Base-by-base conservation (phyloP, 2,797 vertebrate genomes). In the Enteromius paludinosus region DNA sequence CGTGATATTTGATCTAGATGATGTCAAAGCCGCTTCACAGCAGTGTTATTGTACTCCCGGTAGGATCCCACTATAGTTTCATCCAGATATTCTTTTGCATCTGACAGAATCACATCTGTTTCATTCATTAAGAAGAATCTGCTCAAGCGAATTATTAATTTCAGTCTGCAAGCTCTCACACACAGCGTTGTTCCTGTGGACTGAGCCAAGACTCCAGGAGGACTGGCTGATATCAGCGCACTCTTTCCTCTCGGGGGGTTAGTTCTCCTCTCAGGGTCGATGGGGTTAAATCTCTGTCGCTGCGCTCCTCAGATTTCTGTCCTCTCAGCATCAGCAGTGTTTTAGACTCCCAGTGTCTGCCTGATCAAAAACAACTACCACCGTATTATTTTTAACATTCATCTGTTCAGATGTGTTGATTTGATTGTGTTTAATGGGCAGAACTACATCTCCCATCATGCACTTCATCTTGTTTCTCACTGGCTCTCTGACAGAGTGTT, bases 401-500 rank as follows among this genome's bases (percentile, higher is more conserved):
- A 45, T 45, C 41, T 9, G 0, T 18, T 28, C 8, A 70, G 68
- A 18, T 33, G 35, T 41, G 14, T 45, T 17, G n/a, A 23, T n/a
- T 2, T 41, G 38, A 14, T 38, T 52, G 11, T 23, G 12, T 45
- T 70, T 45, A 45, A 45, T 28, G 11, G 9, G 18, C 45, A 52
- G 28, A 72, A 73, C 70, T 73, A 15, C 18, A 73, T 52, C 11
- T 73, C 70, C 70, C 70, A 49, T 33, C 18, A 72, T 72, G 70
- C 70, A 64, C 25, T 28, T 47, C 0, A 3, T 41, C 23, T 28
- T 4, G 38, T 17, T 8, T 20, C 38, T 77, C 56, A 6, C 15
- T 33, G 49, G 18, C 41, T 47, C 25, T n/a, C 28, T 47, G 41
- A 14, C 4, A 8, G 45, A 0, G 35, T 45, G 4, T 43, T 75